Evolutionary conservation across 2,113 vertebrate species (phyloP), one percentile per base, ranked within the genome.

Genomic region (Chionis minor): DNA sequence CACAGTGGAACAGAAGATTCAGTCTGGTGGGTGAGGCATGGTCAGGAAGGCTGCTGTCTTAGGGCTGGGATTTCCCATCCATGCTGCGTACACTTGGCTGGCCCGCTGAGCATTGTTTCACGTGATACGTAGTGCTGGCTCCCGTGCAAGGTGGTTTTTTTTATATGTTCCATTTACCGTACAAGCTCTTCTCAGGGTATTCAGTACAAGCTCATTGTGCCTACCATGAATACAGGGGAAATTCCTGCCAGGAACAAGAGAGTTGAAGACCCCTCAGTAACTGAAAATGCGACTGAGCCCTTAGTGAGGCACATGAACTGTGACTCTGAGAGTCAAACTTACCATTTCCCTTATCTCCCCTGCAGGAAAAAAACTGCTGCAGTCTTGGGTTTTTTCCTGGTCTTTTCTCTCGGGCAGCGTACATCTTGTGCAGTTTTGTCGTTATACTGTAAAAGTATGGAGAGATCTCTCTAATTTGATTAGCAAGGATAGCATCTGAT

Each of bases 1-100:
- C 52, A 66, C 15, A 33, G 75, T 65, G 62, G 45, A 86, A 85
- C 12, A 92, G 85, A 77, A 80, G 55, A 61, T 90, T 81, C 20
- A 7, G 45, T 86, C n/a, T 67, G 0, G 12, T 51, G 49, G 49
- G 49, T 51, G 49, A 51, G 49, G 49, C 23, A 79, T 8, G 4
- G 33, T 73, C 86, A 82, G 92, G 93, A 96, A 93, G 79, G 66
- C 55, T 35, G 0, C 17, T 73, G 86, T 75, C 47, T 85, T 70
- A 72, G 70, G 83, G 40, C 55, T 92, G 90, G 91, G 93, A 96
- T 92, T 96, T 96, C 95, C 92, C 92, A 94, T 94, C 45, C 83
- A 35, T 56, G 71, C 69, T 90, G 51, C 55, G 45, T 33, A 33
- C 45, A 66, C 55, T 94, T 94, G 93, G 88, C 95, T 92, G 81